These are phyloP conservation scores for Phyllostomus hastatus DNA, from an alignment of 2,113 vertebrate species.

Conservation along the genomic window DNA sequence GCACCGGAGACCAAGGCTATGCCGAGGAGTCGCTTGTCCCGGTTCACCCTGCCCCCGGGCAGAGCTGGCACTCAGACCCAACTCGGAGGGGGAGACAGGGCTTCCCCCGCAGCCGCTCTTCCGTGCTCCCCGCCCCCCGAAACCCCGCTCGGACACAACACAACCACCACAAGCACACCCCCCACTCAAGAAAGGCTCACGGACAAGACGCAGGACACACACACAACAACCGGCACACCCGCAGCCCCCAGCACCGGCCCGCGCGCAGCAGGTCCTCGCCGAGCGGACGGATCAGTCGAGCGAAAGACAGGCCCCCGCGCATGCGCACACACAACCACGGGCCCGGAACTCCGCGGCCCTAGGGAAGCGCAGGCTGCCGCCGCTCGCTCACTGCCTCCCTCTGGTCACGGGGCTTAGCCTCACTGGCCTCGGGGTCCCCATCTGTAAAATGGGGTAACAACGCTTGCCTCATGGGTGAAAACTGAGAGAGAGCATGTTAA, in stretches of 20 bases:
- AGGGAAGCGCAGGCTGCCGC: background rate
- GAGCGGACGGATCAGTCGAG: too few species aligned
- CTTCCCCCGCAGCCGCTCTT: background rate
- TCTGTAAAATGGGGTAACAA: background rate
- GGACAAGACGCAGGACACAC: background rate
- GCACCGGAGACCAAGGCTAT: background rate
- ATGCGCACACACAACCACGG: rapidly evolving
- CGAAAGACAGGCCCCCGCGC: background rate
- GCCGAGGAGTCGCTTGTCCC: background rate
- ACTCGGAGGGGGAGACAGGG: rapidly evolving
- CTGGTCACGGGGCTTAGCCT: too few species aligned
- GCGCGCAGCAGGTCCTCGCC: background rate
- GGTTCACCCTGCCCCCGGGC: background rate
- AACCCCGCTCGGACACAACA: background rate
- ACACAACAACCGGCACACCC: rapidly evolving
- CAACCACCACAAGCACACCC: background rate
- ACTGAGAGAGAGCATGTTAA: rapidly evolving
- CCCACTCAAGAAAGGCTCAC: background rate
- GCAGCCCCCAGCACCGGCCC: background rate
- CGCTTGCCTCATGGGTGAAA: rapidly evolving
- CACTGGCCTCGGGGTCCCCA: background rate
- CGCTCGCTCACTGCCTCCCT: background rate
- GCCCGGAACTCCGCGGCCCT: rapidly evolving
- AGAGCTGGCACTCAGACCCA: background rate
- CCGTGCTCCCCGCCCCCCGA: background rate